These are phyloP conservation scores for Microplitis deprimator DNA, from an alignment of 2,888 invertebrate species.

Conservation along the genomic window DNA sequence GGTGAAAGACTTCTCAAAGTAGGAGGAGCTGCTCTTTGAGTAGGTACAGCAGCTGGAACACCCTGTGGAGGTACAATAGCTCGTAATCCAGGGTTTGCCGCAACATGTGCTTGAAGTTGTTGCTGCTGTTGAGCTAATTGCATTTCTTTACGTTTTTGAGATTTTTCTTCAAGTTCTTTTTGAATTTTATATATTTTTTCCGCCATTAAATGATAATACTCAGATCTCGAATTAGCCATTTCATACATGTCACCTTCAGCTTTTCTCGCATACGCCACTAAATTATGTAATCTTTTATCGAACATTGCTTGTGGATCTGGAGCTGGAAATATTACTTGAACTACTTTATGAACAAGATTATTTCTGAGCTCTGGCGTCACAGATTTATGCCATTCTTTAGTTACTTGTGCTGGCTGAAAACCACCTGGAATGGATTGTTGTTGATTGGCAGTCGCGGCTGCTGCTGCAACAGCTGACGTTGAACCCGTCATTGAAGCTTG, in stretches of 20 bases:
- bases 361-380: conserved; percentile 98
- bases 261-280: conserved; percentile 97
- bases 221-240: conserved; percentile 96
- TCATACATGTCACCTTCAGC: conserved; percentile 99
- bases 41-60: conserved; percentile 56
- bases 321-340: conserved; percentile 99
- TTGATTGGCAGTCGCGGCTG: too few relatives aligned
- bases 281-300: conserved; percentile 96
- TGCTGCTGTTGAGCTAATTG: conserved; percentile 70
- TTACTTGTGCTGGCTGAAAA: conserved; percentile 79
- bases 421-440: too few relatives aligned
- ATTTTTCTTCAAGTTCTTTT: conserved; percentile 95
- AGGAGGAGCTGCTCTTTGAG: conserved; percentile 64
- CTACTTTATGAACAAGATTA: conserved; percentile 98
- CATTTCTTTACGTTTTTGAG: conserved; percentile 90
- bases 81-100: conserved; percentile 60
- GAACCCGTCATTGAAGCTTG: conserved; percentile 63
- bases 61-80: conserved; percentile 62
- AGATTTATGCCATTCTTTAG: conserved; percentile 97
- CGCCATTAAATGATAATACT: conserved; percentile 97
- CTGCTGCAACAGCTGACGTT: conserved; percentile 52
- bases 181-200: conserved; percentile 99
- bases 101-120: conserved; percentile 66
- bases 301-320: conserved; percentile 97
- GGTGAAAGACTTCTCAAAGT: conserved; percentile 81